Evolutionary conservation across 2,113 vertebrate species (phyloP), one percentile per base, ranked within the genome.

Genomic region (Tylochromis polylepis): DNA sequence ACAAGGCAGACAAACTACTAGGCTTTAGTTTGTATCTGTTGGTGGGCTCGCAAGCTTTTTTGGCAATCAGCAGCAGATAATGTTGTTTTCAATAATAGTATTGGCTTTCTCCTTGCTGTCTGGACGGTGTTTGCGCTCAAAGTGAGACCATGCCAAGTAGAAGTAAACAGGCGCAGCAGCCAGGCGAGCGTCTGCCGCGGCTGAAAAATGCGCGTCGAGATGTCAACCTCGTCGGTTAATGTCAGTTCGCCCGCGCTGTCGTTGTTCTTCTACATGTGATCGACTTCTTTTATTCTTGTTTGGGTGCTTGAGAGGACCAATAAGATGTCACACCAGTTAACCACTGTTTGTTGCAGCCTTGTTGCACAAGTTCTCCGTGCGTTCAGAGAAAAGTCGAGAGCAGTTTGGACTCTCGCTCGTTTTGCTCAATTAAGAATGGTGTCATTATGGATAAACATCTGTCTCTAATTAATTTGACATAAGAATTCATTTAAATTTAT

Each of bases 1-100:
- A 88, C 83, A 86, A 83, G 56, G 51, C 58, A 34, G 79, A 81
- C 82, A 85, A 81, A 82, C 78, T 59, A 82, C 86, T 18, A 4
- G 11, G 72, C 81, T 90, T 90, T 82, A 86, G 83, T 88, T 91
- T 90, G 85, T 57, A 46, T 91, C 81, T 72, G 84, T 81, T 70
- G 65, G 72, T 84, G 81, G 86, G 22, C 77, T 87, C 15, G 41
- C 77, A 82, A 18, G 58, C 49, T 60, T 81, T 87, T 88, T 86
- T 88, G 85, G 87, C 86, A 80, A 34, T 85, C 85, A 18, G 3
- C 49, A 18, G 36, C 70, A 81, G 89, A 91, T 86, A 83, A 59
- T 89, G 65, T 86, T 75, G 80, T 91, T 92, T 80, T 92, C 81
- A 82, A 41, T 80, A 81, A 81, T 79, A 56, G 82, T 83, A 34